Conservation (phyloP, 1,140 invertebrate species). For the Drosophila bocqueti region DNA sequence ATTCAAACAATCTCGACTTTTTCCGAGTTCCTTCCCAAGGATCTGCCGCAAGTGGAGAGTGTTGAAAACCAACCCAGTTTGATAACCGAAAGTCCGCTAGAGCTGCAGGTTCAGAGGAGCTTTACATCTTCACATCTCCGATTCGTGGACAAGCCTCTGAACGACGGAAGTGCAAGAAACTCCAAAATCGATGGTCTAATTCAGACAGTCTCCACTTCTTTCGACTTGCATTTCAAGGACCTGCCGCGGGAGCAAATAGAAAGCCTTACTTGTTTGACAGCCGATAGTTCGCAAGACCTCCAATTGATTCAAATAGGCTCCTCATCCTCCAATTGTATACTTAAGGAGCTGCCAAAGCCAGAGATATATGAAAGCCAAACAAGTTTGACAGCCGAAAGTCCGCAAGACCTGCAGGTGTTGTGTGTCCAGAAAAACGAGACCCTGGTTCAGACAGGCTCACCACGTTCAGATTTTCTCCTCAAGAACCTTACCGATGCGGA, state of each 20-base stretch:
- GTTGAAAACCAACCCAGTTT: too few relatives aligned
- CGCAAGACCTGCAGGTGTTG: neutral
- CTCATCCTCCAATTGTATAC: neutral
- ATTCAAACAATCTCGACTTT: too few relatives aligned
- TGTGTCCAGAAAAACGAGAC: too few relatives aligned
- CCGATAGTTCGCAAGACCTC: neutral
- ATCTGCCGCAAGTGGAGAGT: too few relatives aligned
- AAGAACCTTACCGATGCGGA: too few relatives aligned
- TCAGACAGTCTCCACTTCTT: too few relatives aligned
- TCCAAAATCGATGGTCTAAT: neutral
- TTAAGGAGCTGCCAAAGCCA: neutral
- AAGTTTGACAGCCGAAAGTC: neutral
- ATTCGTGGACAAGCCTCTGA: neutral
- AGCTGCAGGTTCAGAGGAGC: neutral
- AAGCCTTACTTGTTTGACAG: neutral
- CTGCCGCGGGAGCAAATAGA: neutral
- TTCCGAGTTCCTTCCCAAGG: too few relatives aligned
- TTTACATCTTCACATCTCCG: neutral
- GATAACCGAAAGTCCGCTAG: too few relatives aligned
- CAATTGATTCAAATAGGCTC: too few relatives aligned
- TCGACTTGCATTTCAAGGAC: neutral
- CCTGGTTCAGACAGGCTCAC: too few relatives aligned
- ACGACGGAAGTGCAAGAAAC: neutral
- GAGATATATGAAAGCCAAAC: neutral
- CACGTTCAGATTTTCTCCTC: neutral